These are phyloP conservation scores for Cyclophora punctaria DNA, from an alignment of 2,888 invertebrate genomes.

Conservation along the genomic window DNA sequence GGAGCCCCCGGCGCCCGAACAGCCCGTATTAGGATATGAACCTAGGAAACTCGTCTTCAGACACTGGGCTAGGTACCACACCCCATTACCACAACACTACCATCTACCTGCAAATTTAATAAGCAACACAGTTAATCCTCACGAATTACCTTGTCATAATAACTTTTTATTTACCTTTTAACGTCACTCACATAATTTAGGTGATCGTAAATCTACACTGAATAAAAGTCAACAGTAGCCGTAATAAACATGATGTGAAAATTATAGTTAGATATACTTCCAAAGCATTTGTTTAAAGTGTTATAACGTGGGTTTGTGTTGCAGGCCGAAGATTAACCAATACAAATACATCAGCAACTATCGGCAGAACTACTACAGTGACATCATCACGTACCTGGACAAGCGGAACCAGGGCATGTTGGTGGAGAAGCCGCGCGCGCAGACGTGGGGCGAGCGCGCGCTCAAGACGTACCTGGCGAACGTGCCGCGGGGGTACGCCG, in stretches of 20 bases:
- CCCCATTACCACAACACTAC: not conserved
- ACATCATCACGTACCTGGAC: conserved; percentile 88
- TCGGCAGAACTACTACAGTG: conserved; percentile 89
- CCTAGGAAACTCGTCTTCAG: conserved; percentile 83
- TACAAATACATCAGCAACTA: conserved; percentile 90
- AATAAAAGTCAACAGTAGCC: no score
- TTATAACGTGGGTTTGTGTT: conserved; percentile 22
- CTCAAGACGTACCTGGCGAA: conserved; percentile 81
- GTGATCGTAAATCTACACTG: not conserved
- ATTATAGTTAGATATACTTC: no score
- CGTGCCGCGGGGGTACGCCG: conserved; percentile 81
- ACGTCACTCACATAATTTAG: conserved; percentile 1
- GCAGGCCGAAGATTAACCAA: conserved; percentile 85
- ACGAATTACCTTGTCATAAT: not conserved
- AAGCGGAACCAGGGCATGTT: conserved; percentile 80
- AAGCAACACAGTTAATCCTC: no score
- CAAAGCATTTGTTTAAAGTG: conserved; percentile 4
- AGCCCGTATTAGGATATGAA: conserved; percentile 61
- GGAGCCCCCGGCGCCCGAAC: conserved; percentile 57
- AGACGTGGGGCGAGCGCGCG: conserved; percentile 90
- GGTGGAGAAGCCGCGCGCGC: conserved; percentile 83
- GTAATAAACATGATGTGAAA: not conserved
- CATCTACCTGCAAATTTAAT: not conserved
- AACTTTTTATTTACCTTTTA: not conserved
- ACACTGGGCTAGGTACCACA: conserved; percentile 85